Percentiles rank a stretch among this genome's conserved stretches.
Conservation (phyloP, 2,888 invertebrate genomes). For the Ophion costatus region DNA sequence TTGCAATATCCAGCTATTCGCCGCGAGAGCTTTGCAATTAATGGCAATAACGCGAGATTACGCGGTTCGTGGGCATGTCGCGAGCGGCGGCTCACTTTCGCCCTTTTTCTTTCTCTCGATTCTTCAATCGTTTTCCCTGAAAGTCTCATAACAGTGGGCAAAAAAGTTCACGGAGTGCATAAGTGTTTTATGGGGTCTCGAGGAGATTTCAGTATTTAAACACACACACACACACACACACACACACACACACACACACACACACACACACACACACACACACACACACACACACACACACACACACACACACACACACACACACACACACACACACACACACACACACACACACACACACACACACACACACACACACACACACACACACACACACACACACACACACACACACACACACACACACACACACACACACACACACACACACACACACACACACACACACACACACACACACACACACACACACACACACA, state of each 20-base stretch:
- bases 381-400: not conserved
- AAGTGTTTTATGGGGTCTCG: constrained; percentile 24
- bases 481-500: not conserved
- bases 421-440: not conserved
- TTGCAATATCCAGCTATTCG: constrained; percentile 71
- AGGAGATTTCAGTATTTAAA: constrained; percentile 15
- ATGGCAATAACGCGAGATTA: constrained; percentile 72
- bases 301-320: not conserved
- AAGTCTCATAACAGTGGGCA: constrained; percentile 36
- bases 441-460: not conserved
- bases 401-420: not conserved
- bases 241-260: too few relatives aligned
- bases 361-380: not conserved
- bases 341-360: not conserved
- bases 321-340: not conserved
- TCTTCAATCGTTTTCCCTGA: constrained; percentile 41
- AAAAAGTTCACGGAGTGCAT: constrained; percentile 33
- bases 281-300: not conserved
- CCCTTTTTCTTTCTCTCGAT: constrained; percentile 6
- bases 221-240: not conserved
- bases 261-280: too few relatives aligned
- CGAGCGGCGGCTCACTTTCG: constrained; percentile 14
- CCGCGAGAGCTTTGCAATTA: constrained; percentile 70
- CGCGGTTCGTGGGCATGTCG: constrained; percentile 61
- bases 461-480: not conserved